Evolutionary conservation across 2,113 vertebrate species (phyloP), one percentile per base, ranked within the genome.

Genomic region (Cynopterus brachyotis): DNA sequence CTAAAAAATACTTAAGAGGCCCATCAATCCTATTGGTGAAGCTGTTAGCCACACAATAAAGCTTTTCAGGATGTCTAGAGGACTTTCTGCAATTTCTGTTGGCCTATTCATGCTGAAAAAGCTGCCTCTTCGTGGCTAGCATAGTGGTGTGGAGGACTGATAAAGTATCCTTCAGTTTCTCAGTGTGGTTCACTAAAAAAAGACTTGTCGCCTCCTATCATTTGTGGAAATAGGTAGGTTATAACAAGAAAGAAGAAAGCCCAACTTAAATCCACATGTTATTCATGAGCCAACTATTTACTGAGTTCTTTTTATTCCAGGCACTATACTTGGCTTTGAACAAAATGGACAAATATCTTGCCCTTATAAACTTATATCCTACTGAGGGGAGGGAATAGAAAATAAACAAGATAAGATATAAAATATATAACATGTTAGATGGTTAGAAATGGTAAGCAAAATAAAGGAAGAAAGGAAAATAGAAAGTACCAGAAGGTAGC

Each of bases 401-500:
- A 94, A 85, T 69, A 96, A 97, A 91, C 62, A 88, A 86, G 81
- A 45, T 82, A 53, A 66, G 47, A 79, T 80, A 5, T 28, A 70
- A 96, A 96, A 82, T 53, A 93, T 16, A 72, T 42, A 84, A 37
- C 45, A 60, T 30, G 59, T n/a, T 87, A 55, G 45, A 69, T 91
- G 78, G 89, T 53, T 96, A 78, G 86, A 93, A 92, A 93, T 89
- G 92, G 30, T 89, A 72, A 10, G 67, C 82, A 92, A 96, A 86
- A 92, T 91, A 91, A 94, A 76, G 73, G 73, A 89, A 69, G 30
- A 19, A 84, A 93, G 57, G 87, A 89, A 95, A 96, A 97, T 78
- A 97, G 92, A 96, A 97, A 95, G 83, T 72, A 66, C 80, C 93
- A 96, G 83, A 95, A 97, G 92, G 95, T 47, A 84, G 53, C 90